Evolutionary conservation across 2,888 invertebrate species (phyloP), one percentile per base, ranked within the genome.

Genomic region (Lasioglossum villosulum): DNA sequence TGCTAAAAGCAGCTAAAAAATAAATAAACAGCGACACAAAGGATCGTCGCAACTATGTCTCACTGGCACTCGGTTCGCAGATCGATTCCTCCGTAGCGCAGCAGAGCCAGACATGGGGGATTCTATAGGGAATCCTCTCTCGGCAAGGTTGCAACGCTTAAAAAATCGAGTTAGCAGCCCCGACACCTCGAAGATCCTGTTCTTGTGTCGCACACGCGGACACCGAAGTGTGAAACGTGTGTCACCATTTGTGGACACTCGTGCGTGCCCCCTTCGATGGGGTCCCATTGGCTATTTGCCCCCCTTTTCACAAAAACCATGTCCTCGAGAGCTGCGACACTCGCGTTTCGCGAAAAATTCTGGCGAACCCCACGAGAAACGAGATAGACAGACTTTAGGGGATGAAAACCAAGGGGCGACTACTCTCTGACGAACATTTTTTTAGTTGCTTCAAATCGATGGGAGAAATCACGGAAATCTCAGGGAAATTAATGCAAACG

Each of bases 321-420:
- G 68, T 66, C 37, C 75, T 42, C 77, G 16, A 68, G 66, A 30
- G 45, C 52, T 56, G 37, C 86, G 81, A 86, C 27, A 30, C 84
- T 85, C 89, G 84, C 89, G 89, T 90, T 90, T 88, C 86, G 86
- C 87, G 86, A 90, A 90, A 90, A 86, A 86, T 74, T 72, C 30
- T 52, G 16, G 23, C 37, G 42, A 66, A 12, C 16, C 59, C 48
- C 42, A 34, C 16, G 45, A 56, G 73, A 75, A 78, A 63, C 39
- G 39, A 70, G 56, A 56, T 23, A 6, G 16, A 71, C 52, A 56
- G 78, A 59, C 56, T 59, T 63, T 71, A 30, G n/a, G 30, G 66
- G 42, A 68, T 45, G 78, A 80, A 77, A 86, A 56, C 10, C 59
- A 78, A 77, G 70, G 78, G 78, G 74, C 19, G 8, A 30, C 19